A percentile compares a stretch with the other conserved stretches of the same genome.
Evolutionary conservation across 2,797 vertebrate species (phyloP).

Genomic region (Leptatherina wallacei): DNA sequence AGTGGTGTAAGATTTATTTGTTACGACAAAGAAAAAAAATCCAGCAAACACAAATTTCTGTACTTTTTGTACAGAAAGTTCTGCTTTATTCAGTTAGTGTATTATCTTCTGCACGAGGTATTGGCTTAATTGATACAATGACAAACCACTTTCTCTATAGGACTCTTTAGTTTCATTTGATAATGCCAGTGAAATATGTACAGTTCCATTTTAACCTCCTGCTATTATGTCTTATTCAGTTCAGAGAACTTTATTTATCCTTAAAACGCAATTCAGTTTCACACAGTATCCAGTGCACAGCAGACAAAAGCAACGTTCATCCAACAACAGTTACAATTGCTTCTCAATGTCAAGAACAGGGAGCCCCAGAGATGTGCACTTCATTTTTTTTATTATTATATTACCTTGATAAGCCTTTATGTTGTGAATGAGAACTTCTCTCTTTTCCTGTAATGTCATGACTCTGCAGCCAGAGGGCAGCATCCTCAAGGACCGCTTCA

Average conservation of each 20-base stretch:
- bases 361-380: no score
- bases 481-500: slow-evolving; percentile 91
- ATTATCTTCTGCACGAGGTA: slow-evolving; percentile 31
- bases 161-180: slow-evolving; percentile 26
- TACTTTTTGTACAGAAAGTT: slow-evolving; percentile 18
- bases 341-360: no score
- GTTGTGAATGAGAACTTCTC: slow-evolving; percentile 18
- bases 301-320: no score
- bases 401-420: slow-evolving; percentile 38
- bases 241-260: no score
- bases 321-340: no score
- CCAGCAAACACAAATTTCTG: not conserved
- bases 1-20: no score
- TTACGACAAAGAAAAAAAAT: not conserved
- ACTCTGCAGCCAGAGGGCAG: slow-evolving; percentile 91
- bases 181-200: not conserved
- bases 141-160: slow-evolving; percentile 32
- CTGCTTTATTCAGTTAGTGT: slow-evolving; percentile 18
- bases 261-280: no score
- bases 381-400: not conserved
- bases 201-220: not conserved
- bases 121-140: slow-evolving; percentile 39
- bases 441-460: slow-evolving; percentile 39
- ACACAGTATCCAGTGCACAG: no score
- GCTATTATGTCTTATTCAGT: slow-evolving; percentile 18